Evolutionary conservation across 2,797 vertebrate species (phyloP), one percentile per base, ranked within the genome.

Genomic region (Perodicticus potto): DNA sequence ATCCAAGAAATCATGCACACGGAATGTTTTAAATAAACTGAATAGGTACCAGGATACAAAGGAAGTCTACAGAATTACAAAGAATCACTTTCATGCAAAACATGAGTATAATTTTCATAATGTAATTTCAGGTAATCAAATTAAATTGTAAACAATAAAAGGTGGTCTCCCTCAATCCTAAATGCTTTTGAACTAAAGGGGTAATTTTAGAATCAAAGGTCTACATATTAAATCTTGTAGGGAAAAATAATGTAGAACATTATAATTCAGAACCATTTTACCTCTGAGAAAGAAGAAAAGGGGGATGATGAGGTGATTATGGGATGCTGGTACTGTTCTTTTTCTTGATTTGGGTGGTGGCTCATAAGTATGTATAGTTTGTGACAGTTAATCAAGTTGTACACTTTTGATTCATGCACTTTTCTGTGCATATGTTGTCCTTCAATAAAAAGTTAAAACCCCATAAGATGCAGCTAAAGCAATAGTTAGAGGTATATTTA

Each of bases 111-210:
- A 59, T 67, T 94, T 95, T 29, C 5, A 84, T 23, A n/a, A 63
- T 29, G 40, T 34, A 84, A 89, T 53, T 53, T 14, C 14, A 53
- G 49, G 49, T 16, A 53, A 53, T 53, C 14, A 53, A 53, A 53
- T n/a, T 82, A 85, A 63, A 27, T 88, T 84, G 29, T 88, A 76
- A 86, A 87, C 13, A 85, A 53, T 63, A 61, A 74, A 85, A 43
- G 22, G 80, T 55, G 59, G 65, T 32, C 11, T 3, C 34, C 49
- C 49, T 53, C 49, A 43, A 87, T 80, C 23, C 53, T 84, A 88
- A 81, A 10, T 73, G 78, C 17, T 61, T 96, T 95, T 32, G 43
- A 83, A 83, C n/a, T 73, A 93, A 53, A 59, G 82, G 37, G 49
- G 1, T 83, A 78, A 49, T 86, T 78, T 89, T 86, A 88, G 37